Percentiles rank a stretch among this genome's conserved stretches.
phyloP scores from a whole-genome alignment of 1,140 invertebrate genomes.

The Nylanderia fulva region DNA sequence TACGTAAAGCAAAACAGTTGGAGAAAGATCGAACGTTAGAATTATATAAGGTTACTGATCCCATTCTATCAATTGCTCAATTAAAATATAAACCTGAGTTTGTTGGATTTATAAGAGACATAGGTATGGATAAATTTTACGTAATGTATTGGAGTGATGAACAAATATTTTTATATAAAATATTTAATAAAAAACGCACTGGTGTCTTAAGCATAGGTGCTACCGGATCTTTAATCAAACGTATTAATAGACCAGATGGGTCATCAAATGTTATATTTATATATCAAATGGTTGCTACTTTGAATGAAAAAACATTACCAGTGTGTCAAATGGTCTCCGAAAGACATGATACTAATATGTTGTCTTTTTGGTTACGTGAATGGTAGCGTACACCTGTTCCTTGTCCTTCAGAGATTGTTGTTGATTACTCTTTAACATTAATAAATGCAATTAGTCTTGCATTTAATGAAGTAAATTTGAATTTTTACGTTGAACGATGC shows the following conservation, averaged over 20 bases:
- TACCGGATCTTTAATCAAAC: background rate
- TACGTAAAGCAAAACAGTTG: background rate
- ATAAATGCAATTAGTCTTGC: conserved; percentile 1
- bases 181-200: background rate
- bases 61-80: background rate
- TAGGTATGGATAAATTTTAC: background rate
- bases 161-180: conserved; percentile 1
- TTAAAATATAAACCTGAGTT: conserved; percentile 6
- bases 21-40: background rate
- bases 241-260: background rate
- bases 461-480: background rate
- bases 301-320: background rate
- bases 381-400: background rate
- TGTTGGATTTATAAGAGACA: background rate
- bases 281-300: background rate
- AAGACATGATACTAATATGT: background rate
- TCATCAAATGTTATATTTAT: background rate
- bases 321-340: background rate
- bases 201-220: background rate
- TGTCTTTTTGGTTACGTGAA: conserved; percentile 7
- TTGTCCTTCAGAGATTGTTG: background rate
- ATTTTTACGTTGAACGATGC: too few relatives aligned
- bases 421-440: background rate
- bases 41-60: background rate
- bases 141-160: background rate